Percentiles rank a stretch among this genome's conserved stretches.
These are phyloP conservation scores for Mantis religiosa DNA, from an alignment of 2,888 invertebrate genomes.

Conservation along the genomic window DNA sequence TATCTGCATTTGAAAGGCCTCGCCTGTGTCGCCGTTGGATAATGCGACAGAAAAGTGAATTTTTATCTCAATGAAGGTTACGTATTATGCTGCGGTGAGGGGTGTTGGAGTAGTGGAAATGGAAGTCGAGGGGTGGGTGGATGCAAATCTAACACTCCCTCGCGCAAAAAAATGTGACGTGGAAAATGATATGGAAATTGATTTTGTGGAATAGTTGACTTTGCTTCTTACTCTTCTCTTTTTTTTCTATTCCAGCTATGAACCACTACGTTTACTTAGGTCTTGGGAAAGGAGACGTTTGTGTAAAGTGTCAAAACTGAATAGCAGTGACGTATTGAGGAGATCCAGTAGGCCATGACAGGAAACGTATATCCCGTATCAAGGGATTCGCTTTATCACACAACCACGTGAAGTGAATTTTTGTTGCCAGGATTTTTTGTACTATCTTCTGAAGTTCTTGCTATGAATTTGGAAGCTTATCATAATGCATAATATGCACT, in stretches of 20 bases:
- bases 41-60: slow-evolving; percentile 28
- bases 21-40: slow-evolving; percentile 1
- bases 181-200: slow-evolving; percentile 33
- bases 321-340: background rate
- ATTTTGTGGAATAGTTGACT: slow-evolving; percentile 32
- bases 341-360: background rate
- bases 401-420: background rate
- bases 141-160: slow-evolving; percentile 6
- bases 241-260: background rate
- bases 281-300: background rate
- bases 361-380: background rate
- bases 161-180: background rate
- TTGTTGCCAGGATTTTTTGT: background rate
- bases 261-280: background rate
- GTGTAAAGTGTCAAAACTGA: background rate
- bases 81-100: slow-evolving; percentile 23
- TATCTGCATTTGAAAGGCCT: slow-evolving; percentile 30
- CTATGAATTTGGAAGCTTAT: background rate
- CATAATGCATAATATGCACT: background rate
- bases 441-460: background rate
- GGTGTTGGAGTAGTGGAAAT: slow-evolving; percentile 3
- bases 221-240: background rate
- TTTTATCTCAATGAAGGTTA: slow-evolving; percentile 29
- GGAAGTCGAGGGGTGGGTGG: background rate
- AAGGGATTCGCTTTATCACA: background rate